Conservation (phyloP, 1,140 invertebrate species). For the Bombus pascuorum region DNA sequence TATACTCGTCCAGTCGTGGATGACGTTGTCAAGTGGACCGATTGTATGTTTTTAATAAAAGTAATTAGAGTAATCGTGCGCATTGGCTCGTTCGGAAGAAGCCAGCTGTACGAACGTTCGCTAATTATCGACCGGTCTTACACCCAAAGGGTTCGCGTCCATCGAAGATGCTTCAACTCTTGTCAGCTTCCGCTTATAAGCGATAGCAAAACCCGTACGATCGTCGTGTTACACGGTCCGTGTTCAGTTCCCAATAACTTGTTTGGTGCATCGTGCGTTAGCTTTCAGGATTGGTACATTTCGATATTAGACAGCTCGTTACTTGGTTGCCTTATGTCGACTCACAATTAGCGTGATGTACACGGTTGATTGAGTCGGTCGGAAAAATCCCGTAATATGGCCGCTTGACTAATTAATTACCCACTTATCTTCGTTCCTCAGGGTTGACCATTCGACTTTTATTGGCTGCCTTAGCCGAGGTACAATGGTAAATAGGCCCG, state of each 20-base stretch:
- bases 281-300: conserved; percentile 53
- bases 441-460: conserved; percentile 23
- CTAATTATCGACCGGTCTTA: conserved; percentile 72
- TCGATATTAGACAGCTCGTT: conserved; percentile 62
- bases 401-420: conserved; percentile 59
- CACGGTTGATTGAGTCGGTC: conserved; percentile 18
- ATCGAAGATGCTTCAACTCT: background rate
- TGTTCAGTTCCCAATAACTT: conserved; percentile 31
- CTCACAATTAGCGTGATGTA: conserved; percentile 48
- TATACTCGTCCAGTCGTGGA: background rate
- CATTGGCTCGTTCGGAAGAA: conserved; percentile 51
- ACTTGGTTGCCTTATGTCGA: conserved; percentile 43
- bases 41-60: conserved; percentile 64
- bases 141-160: conserved; percentile 1
- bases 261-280: conserved; percentile 10
- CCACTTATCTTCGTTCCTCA: conserved; percentile 26
- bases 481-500: conserved; percentile 37
- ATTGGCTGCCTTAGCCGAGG: background rate
- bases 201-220: conserved; percentile 47
- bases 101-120: conserved; percentile 67
- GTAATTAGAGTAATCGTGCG: conserved; percentile 66
- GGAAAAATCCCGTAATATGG: conserved; percentile 56
- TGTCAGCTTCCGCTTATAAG: conserved; percentile 36
- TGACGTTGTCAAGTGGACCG: conserved; percentile 2
- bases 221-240: conserved; percentile 6